A percentile compares a stretch with the other conserved stretches of the same genome.
Conservation (phyloP, 2,888 invertebrate genomes). For the Cheilosia vernalis region DNA sequence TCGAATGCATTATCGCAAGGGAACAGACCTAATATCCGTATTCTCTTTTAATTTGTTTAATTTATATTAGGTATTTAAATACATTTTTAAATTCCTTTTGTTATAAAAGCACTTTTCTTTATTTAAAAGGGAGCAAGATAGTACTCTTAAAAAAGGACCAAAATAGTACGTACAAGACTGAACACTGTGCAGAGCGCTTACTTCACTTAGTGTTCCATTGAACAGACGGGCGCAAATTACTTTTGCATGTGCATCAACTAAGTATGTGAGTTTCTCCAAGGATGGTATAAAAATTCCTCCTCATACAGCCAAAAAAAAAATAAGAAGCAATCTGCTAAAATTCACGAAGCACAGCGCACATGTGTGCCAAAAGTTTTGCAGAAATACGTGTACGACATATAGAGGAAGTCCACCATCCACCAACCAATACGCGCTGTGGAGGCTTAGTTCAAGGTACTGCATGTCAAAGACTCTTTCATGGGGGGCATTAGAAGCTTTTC, state of each 20-base stretch:
- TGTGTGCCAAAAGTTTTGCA: slow-evolving; percentile 59
- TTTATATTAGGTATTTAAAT: too few species aligned
- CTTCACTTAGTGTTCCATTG: slow-evolving; percentile 11
- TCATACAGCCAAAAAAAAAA: slow-evolving; percentile 27
- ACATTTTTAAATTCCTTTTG: too few species aligned
- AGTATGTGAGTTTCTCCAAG: slow-evolving; percentile 25
- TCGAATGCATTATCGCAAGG: too few species aligned
- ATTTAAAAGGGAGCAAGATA: too few species aligned
- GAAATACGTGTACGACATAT: slow-evolving; percentile 22
- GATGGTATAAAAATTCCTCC: slow-evolving; percentile 59
- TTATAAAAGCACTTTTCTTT: too few species aligned
- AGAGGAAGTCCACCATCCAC: slow-evolving; percentile 21
- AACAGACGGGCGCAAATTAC: slow-evolving; percentile 48
- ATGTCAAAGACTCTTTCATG: slow-evolving; percentile 72
- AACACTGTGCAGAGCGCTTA: background rate
- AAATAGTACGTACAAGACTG: too few species aligned
- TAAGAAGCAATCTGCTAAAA: slow-evolving; percentile 30
- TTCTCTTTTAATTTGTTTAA: too few species aligned
- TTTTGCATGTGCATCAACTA: slow-evolving; percentile 58
- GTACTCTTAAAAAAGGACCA: too few species aligned
- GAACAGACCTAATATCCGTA: too few species aligned
- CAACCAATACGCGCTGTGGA: slow-evolving; percentile 59
- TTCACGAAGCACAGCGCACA: slow-evolving; percentile 55
- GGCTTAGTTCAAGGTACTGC: slow-evolving; percentile 75
- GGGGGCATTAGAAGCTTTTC: slow-evolving; percentile 48